These are phyloP conservation scores for Drosophila insularis DNA, from an alignment of 1,140 invertebrate genomes.

Conservation along the genomic window DNA sequence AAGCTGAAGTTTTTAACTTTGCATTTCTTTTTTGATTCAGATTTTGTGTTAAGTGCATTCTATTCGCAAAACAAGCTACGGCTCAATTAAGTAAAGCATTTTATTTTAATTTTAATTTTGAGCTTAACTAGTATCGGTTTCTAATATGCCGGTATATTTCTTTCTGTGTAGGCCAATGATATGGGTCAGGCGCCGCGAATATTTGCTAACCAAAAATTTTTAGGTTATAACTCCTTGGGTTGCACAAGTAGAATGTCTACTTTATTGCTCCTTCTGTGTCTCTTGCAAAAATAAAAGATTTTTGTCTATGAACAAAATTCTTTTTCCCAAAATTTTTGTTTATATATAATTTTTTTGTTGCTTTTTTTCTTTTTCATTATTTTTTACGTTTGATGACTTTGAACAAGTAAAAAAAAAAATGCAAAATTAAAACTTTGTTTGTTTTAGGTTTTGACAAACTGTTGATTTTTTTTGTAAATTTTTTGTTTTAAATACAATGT, in stretches of 20 bases:
- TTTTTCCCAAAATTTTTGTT: background rate
- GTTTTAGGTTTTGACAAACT: slow-evolving; percentile 2
- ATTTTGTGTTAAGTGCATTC: slow-evolving; percentile 15
- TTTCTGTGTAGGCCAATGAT: slow-evolving; percentile 1
- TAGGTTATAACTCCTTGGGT: background rate
- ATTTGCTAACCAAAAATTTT: background rate
- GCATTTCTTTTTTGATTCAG: background rate
- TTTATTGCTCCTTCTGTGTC: background rate
- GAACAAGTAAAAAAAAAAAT: slow-evolving; percentile 8
- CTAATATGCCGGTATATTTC: background rate
- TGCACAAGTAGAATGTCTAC: background rate
- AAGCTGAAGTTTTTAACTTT: slow-evolving; percentile 15
- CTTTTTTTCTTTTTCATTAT: background rate
- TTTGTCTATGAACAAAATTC: background rate
- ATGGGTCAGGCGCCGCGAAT: no score
- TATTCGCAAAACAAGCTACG: background rate
- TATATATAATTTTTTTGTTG: slow-evolving; percentile 3
- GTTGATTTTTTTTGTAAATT: background rate
- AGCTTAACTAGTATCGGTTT: no score
- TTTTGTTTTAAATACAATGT: slow-evolving; percentile 11
- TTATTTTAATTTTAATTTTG: background rate
- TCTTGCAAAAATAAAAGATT: background rate
- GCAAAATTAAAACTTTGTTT: slow-evolving; percentile 1
- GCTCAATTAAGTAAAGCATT: background rate
- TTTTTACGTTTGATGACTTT: slow-evolving; percentile 4